Base-by-base conservation (phyloP, 2,113 vertebrate genomes). In the Camelus dromedarius region DNA sequence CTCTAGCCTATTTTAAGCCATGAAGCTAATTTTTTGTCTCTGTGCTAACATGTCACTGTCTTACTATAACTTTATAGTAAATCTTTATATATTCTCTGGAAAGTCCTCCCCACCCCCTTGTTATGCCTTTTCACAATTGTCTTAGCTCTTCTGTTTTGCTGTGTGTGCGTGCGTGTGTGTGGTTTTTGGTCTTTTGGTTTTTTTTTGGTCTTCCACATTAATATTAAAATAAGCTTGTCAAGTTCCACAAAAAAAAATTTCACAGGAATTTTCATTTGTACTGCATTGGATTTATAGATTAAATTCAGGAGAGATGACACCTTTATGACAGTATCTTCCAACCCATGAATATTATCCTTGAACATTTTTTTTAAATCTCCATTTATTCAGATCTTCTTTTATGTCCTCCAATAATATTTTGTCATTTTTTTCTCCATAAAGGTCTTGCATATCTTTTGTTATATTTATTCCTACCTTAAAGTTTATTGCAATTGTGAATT, bases 381-480 rank as follows among this genome's bases (percentile, higher is more conserved):
- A 94, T 88, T 95, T 97, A 70, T 91, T 87, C 38, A 80, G 79
- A 83, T 92, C 50, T 87, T 95, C 60, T 95, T 97, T 97, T 89
- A 89, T 84, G 69, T 67, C 70, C 56, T 95, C 89, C 88, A 73
- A 35, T 87, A 86, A 97, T 87, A 90, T 76, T 91, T 94, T 85
- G 38, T 69, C 56, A 84, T 95, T 93, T 96, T 95, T 96, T 89
- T 94, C 64, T 86, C 35, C 89, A 82, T 91, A 89, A 79, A 94
- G 60, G 6, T 66, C 73, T 96, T 82, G 0, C 28, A 48, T 52
- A 38, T 84, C 62, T 92, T 85, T 86, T 95, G 46, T 52, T 96
- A 95, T 85, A 93, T 85, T 95, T 97, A 95, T 89, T 54, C n/a
- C 38, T 50, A 67, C 73, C 73, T 83, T 86, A 66, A 86, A 85